These are phyloP conservation scores for Scaeva pyrastri DNA, from an alignment of 2,888 invertebrate genomes.

Conservation along the genomic window DNA sequence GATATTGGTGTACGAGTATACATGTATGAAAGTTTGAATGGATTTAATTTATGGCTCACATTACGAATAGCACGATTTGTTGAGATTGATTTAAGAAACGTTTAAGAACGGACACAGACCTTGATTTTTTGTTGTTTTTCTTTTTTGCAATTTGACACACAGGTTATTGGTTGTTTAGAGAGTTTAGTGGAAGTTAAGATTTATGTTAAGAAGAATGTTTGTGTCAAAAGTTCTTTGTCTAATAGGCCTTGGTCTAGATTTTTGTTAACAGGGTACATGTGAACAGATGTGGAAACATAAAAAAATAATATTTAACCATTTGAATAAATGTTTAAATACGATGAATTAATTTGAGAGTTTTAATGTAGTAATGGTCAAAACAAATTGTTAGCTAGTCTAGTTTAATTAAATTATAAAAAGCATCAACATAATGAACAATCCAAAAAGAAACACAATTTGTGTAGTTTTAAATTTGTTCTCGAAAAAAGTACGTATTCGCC, in stretches of 20 bases:
- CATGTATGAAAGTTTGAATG: neutral
- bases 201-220: neutral
- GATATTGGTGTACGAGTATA: too few species aligned
- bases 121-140: conserved; percentile 7
- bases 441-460: too few species aligned
- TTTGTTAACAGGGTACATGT: neutral
- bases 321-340: neutral
- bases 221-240: conserved; percentile 21
- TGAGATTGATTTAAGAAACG: conserved; percentile 30
- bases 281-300: neutral
- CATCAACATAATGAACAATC: too few species aligned
- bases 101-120: conserved; percentile 2
- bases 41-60: conserved; percentile 31
- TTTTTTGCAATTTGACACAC: neutral
- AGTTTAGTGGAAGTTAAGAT: neutral
- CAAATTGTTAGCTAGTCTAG: too few species aligned
- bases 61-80: conserved; percentile 2
- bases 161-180: neutral
- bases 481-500: too few species aligned
- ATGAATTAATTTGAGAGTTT: too few species aligned
- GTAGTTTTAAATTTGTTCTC: too few species aligned
- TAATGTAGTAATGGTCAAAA: too few species aligned
- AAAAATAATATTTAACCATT: neutral
- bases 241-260: conserved; percentile 17
- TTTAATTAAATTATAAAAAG: too few species aligned